A percentile compares a stretch with the other conserved stretches of the same genome.
Conservation (phyloP, 2,797 vertebrate species). For the Astyanax mexicanus region DNA sequence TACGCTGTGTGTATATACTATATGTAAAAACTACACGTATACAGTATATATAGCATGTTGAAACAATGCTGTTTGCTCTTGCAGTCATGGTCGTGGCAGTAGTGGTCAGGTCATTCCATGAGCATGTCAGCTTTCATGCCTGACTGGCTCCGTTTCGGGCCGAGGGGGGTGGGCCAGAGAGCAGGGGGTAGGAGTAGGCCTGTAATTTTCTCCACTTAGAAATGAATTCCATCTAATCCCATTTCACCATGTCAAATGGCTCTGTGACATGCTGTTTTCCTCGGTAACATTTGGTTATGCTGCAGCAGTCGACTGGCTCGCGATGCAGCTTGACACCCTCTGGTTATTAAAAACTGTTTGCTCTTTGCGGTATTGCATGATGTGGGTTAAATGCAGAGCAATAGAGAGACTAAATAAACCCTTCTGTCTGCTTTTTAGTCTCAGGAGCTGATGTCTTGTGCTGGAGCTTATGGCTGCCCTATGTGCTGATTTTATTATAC, state of each 20-base stretch:
- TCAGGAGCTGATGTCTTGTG: conserved; percentile 65
- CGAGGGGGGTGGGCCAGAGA: conserved; percentile 52
- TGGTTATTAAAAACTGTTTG: conserved; percentile 81
- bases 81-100: conserved; percentile 63
- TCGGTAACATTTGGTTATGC: conserved; percentile 83
- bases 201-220: conserved; percentile 85
- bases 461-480: conserved; percentile 47
- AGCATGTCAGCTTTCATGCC: conserved; percentile 81
- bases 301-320: conserved; percentile 78
- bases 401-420: conserved; percentile 82
- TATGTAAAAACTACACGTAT: too few relatives aligned
- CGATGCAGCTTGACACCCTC: conserved; percentile 76
- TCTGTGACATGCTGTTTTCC: conserved; percentile 81
- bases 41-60: too few relatives aligned
- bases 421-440: conserved; percentile 76
- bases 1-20: background rate
- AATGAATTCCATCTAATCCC: conserved; percentile 86
- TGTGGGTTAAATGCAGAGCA: conserved; percentile 85
- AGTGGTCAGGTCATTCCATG: conserved; percentile 77
- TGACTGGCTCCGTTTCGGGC: conserved; percentile 72
- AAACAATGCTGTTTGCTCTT: conserved; percentile 71
- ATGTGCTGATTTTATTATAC: conserved; percentile 59
- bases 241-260: conserved; percentile 84
- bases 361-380: conserved; percentile 77
- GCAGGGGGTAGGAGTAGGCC: conserved; percentile 64